Base-by-base conservation (phyloP, 2,797 vertebrate species). In the Geotrypetes seraphini region DNA sequence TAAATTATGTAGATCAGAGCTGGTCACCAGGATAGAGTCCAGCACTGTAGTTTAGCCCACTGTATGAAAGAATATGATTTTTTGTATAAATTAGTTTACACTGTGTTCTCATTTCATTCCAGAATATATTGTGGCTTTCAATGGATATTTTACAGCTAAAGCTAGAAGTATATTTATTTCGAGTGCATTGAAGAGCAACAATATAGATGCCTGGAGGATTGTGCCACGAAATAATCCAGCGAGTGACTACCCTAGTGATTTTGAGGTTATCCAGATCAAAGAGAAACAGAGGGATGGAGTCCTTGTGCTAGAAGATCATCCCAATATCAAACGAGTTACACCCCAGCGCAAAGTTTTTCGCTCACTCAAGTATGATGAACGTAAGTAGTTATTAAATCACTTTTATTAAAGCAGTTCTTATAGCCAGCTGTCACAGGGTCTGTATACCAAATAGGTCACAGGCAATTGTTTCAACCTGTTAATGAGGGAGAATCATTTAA, bases 111-210 rank as follows among this genome's bases (percentile, higher is more conserved):
- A 8, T 16, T 55, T 46, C 36, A 22, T 78, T 81, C 25, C 73
- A 99, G 96, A 99, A 60, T 98, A 97, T 69, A 99, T 99, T 7
- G 86, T 99, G 46, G 85, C 76, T 16, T 98, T 98, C 63, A 94
- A 89, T 10, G 94, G 94, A 35, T 97, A 98, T 73, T 98, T 96
- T 73, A 92, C 93, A 4, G 89, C 92, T 42, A 92, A 89, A 74
- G 93, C 95, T 22, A 87, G 95, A 59, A 84, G 84, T 63, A 88
- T 89, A 22, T 98, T 97, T 68, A 96, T 98, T 73, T 91, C 84
- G 52, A 92, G 89, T 12, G 93, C 93, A 5, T 65, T 98, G 57
- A 79, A 83, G 50, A 89, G 75, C 36, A 62, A 76, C 4, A 76
- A 78, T 28, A 69, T 79, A 8, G 73, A 85, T 50, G 87, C 90